Evolutionary conservation across 2,888 invertebrate species (phyloP).

Genomic region (Eupithecia tripunctaria): DNA sequence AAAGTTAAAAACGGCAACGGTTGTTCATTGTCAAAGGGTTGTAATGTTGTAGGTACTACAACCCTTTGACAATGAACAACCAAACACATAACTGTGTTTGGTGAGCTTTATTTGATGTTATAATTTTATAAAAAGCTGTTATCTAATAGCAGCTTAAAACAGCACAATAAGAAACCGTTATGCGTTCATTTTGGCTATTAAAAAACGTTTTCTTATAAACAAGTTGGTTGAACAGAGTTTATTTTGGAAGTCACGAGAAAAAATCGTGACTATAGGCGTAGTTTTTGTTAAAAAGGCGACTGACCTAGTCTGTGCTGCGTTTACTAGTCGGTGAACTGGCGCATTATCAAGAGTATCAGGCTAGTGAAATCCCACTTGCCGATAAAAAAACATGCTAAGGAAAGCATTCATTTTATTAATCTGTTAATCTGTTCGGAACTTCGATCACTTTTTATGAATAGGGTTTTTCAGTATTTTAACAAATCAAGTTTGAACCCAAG

Average conservation of each 20-base stretch:
- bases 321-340: constrained; percentile 32
- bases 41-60: no score
- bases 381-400: neutral
- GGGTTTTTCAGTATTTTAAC: neutral
- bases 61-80: no score
- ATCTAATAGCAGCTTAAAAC: neutral
- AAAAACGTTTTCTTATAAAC: constrained; percentile 43
- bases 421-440: neutral
- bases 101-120: neutral
- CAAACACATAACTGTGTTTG: neutral
- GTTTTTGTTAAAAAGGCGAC: constrained; percentile 61
- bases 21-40: neutral
- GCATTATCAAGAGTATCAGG: neutral
- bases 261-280: constrained; percentile 64
- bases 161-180: constrained; percentile 9
- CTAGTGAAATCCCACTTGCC: neutral
- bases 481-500: neutral
- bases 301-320: constrained; percentile 47
- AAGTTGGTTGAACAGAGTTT: constrained; percentile 43
- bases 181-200: constrained; percentile 1
- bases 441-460: neutral
- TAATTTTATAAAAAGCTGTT: constrained; percentile 1
- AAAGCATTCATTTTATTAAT: neutral
- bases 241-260: constrained; percentile 64
- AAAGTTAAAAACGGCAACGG: neutral